Evolutionary conservation across 1,140 invertebrate genomes (phyloP).

Genomic region (Chionoecetes opilio): DNA sequence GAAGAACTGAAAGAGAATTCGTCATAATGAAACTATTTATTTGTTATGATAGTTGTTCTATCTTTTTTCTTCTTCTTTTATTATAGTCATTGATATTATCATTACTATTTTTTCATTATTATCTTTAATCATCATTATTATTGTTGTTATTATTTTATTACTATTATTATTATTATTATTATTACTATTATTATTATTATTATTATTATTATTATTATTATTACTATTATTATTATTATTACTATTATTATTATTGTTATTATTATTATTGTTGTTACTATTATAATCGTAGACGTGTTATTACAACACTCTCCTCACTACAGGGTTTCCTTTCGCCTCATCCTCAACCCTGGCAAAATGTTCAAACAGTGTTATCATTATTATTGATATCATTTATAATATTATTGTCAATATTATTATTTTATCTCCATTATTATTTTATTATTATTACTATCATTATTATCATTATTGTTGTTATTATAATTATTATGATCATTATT

Average conservation of each 20-base stretch:
- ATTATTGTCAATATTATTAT: not conserved
- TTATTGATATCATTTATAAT: too few relatives aligned
- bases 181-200: not conserved
- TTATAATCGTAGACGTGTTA: too few relatives aligned
- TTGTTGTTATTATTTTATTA: conserved; percentile 51
- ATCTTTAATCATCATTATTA: conserved; percentile 21
- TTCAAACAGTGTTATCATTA: too few relatives aligned
- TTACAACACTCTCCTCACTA: too few relatives aligned
- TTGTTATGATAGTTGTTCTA: too few relatives aligned
- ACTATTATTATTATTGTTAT: not conserved
- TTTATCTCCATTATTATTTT: not conserved
- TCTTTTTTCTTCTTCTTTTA: not conserved
- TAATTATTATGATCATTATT: too few relatives aligned
- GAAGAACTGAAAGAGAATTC: not conserved
- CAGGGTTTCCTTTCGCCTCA: too few relatives aligned
- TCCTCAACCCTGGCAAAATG: too few relatives aligned
- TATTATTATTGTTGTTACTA: not conserved
- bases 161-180: conserved; percentile 21
- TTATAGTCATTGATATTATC: not conserved
- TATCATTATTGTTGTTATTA: too few relatives aligned
- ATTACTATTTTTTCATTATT: not conserved
- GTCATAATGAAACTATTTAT: not conserved
- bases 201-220: conserved; percentile 44
- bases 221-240: conserved; percentile 7
- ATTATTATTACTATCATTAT: too few relatives aligned